Evolutionary conservation across 2,113 vertebrate genomes (phyloP), one percentile per base, ranked within the genome.

Genomic region (Donacobius atricapilla): DNA sequence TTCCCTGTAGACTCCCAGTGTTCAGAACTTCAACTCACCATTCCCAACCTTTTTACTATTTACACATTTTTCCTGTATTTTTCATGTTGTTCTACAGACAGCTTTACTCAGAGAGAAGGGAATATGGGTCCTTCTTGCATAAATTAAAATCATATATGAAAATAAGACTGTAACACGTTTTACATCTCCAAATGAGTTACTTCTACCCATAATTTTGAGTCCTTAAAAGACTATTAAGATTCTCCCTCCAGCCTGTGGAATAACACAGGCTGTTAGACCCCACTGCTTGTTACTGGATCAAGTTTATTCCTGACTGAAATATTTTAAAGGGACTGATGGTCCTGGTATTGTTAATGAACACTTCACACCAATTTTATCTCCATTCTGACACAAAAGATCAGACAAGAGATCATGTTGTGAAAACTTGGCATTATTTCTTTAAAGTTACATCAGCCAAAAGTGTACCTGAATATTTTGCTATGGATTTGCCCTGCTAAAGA

Each of bases 401-500:
- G 50, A n/a, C 11, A n/a, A 45, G 16, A 83, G 6, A 83, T 45
- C 45, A 35, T 21, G 13, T 45, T 57, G 30, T n/a, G 70, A 77
- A 90, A 83, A 11, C 11, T 45, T 82, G 35, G 24, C 35, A 60
- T 33, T 30, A 40, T 71, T 70, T 89, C 45, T 71, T 82, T 75
- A 44, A 47, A 82, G 31, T 40, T 58, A 6, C 25, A 53, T 47
- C 30, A 63, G 7, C 14, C 23, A 58, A 83, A 88, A 70, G 21
- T 24, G 58, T 53, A 56, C 53, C 10, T 83, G 63, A 57, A 73
- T 61, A 70, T 50, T 65, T 12, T 73, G 15, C 23, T 93, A 16
- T 0, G 2, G 25, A 54, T 33, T 66, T 57, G 2, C 2, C 15
- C 15, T 7, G 1, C 21, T 48, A 44, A 60, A 28, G 5, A 50